Conservation (phyloP, 1,140 invertebrate species). For the Reticulitermes speratus region DNA sequence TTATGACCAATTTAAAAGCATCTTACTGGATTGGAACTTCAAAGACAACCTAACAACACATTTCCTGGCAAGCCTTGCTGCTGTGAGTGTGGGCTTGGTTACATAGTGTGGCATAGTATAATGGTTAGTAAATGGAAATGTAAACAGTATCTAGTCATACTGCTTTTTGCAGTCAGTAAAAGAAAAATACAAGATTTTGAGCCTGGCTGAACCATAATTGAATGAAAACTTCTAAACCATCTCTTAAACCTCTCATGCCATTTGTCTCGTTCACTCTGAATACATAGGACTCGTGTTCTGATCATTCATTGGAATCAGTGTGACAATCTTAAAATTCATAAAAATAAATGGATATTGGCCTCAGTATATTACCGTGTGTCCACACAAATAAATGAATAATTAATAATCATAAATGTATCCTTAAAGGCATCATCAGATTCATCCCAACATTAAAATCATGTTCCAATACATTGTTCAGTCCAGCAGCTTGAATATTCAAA, state of each 20-base stretch:
- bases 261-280: not conserved
- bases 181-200: not conserved
- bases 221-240: not conserved
- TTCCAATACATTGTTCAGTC: no score
- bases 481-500: no score
- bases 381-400: no score
- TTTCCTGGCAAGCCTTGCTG: conserved; percentile 29
- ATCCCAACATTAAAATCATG: no score
- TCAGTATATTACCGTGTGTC: no score
- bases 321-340: no score
- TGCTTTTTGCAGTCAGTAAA: not conserved
- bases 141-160: not conserved
- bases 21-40: conserved; percentile 57
- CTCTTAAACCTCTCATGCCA: not conserved
- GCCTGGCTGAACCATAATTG: not conserved
- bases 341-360: no score
- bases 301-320: no score
- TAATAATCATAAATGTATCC: no score
- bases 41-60: conserved; percentile 28
- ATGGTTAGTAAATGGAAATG: not conserved
- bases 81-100: conserved; percentile 18
- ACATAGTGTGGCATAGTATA: not conserved
- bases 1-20: conserved; percentile 92
- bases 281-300: no score
- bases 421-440: no score